Conservation (phyloP, 2,888 invertebrate genomes). For the Lobophora halterata region DNA sequence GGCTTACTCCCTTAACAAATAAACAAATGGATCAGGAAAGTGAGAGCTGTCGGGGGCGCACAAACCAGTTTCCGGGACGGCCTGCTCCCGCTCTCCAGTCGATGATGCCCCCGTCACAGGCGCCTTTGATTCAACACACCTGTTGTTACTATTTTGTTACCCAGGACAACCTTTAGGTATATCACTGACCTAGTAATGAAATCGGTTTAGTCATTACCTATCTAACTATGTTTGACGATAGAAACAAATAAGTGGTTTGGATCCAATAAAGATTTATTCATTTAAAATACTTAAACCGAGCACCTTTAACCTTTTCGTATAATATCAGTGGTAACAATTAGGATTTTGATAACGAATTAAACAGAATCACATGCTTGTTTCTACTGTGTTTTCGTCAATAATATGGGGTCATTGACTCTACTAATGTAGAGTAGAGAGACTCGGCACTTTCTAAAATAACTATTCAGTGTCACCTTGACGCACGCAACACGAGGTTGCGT, state of each 20-base stretch:
- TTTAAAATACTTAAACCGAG: constrained; percentile 17
- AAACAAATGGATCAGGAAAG: constrained; percentile 75
- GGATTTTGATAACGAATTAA: constrained; percentile 16
- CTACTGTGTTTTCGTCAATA: constrained; percentile 25
- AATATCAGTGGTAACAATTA: constrained; percentile 10
- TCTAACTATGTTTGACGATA: constrained; percentile 26
- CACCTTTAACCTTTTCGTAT: constrained; percentile 23
- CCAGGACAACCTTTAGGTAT: constrained; percentile 38
- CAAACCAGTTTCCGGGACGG: constrained; percentile 62
- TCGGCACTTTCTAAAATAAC: constrained; percentile 74
- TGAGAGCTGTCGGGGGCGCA: constrained; percentile 66
- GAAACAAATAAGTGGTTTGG: constrained; percentile 14
- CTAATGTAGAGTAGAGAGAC: constrained; percentile 53
- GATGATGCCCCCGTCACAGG: constrained; percentile 27
- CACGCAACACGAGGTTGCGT: constrained; percentile 65
- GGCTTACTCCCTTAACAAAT: constrained; percentile 71
- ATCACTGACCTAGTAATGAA: constrained; percentile 67
- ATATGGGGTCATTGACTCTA: constrained; percentile 60
- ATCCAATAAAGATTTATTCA: constrained; percentile 14
- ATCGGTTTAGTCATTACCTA: constrained; percentile 53
- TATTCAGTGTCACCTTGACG: constrained; percentile 71
- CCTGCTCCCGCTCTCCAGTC: constrained; percentile 27
- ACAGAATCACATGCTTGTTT: constrained; percentile 19
- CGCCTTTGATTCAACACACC: constrained; percentile 38
- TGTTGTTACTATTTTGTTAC: constrained; percentile 49